Evolutionary conservation across 2,888 invertebrate genomes (phyloP), one percentile per base, ranked within the genome.

Genomic region (Ormyrus nitidulus): DNA sequence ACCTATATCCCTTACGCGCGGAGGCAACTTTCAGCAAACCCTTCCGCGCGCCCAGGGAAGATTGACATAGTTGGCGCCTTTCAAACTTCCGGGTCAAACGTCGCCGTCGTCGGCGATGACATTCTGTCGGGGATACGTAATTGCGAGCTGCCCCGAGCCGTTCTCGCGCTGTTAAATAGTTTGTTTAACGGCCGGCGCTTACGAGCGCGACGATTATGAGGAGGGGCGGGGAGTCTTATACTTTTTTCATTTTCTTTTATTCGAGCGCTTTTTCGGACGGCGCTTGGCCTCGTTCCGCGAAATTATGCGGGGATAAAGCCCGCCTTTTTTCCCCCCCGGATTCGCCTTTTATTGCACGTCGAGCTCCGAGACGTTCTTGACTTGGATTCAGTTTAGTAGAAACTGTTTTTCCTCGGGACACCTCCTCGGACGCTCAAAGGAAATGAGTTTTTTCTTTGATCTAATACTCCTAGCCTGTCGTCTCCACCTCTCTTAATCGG

Each of bases 31-130:
- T 51, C 65, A 65, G 9, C 2, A 19, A 11, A 51, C 51, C 1
- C 6, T 19, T 9, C 11, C 46, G 9, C 46, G 9, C 44, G 46
- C 9, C 4, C 61, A 5, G 49, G 77, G 54, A 62, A 77, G 77
- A 77, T 77, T 70, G 70, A 70, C 70, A 64, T 64, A 64, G 77
- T 70, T 77, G 70, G 70, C 70, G 62, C 70, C 77, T 77, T 77
- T 70, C 64, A 77, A 77, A 77, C 70, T 77, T 77, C 56, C 49
- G 56, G 69, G 70, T 76, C 69, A 62, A 69, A 61, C 62, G 62
- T 58, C 59, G 58, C 2, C 19, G 54, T 19, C 9, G 54, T 56
- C 34, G 19, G 19, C 19, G 19, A 19, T 19, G 19, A 19, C 19
- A 19, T 19, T 19, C 48, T 11, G 6, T 34, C 44, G 11, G 54